Conservation (phyloP, 2,113 vertebrate species). For the Porphyrio hochstetteri region DNA sequence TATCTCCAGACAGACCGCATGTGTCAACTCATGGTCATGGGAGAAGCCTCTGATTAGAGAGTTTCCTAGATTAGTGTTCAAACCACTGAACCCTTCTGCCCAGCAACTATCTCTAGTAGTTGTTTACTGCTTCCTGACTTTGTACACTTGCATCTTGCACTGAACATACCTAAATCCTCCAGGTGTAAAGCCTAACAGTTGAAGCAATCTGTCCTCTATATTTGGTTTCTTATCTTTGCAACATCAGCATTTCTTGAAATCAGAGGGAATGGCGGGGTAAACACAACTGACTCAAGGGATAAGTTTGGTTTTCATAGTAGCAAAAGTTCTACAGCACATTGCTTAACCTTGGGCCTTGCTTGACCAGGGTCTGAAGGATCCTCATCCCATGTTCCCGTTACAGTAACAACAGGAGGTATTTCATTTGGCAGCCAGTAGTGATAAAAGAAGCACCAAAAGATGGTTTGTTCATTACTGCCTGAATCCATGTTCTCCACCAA, state of each 20-base stretch:
- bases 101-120: not conserved
- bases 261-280: not conserved
- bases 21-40: not conserved
- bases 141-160: not conserved
- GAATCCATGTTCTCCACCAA: not conserved
- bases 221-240: not conserved
- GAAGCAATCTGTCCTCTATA: not conserved
- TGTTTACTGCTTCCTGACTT: not conserved
- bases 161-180: not conserved
- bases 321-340: not conserved
- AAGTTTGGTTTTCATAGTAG: slow-evolving; percentile 4
- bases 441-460: not conserved
- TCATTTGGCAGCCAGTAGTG: not conserved
- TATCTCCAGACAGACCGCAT: not conserved
- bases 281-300: not conserved
- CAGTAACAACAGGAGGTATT: not conserved
- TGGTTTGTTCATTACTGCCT: not conserved
- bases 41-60: not conserved
- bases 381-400: not conserved
- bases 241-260: slow-evolving; percentile 2
- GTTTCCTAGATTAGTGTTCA: not conserved
- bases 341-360: slow-evolving; percentile 13
- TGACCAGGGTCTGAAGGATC: not conserved
- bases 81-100: not conserved
- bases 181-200: not conserved